Conservation (phyloP, 2,888 invertebrate species). For the Nowickia ferox region DNA sequence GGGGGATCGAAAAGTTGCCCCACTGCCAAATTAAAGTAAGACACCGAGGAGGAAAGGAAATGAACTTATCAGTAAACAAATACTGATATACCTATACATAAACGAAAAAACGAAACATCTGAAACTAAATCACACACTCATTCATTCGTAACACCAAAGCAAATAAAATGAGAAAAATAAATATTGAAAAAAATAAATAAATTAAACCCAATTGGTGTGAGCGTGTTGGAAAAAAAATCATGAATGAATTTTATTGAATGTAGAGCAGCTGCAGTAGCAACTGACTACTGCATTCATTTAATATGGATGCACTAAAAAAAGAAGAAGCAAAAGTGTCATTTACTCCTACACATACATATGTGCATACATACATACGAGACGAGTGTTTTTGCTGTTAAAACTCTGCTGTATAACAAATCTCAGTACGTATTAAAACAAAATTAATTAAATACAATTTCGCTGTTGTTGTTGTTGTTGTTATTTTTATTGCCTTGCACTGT, state of each 20-base stretch:
- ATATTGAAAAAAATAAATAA: slow-evolving; percentile 32
- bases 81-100: slow-evolving; percentile 40
- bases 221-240: slow-evolving; percentile 49
- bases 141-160: slow-evolving; percentile 33
- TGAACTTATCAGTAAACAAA: slow-evolving; percentile 64
- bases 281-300: slow-evolving; percentile 31
- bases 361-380: background rate
- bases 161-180: slow-evolving; percentile 48
- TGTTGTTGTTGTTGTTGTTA: slow-evolving; percentile 26
- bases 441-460: slow-evolving; percentile 35
- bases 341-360: slow-evolving; percentile 55
- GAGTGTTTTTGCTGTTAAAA: background rate
- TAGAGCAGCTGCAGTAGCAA: slow-evolving; percentile 62
- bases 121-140: slow-evolving; percentile 38
- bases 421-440: background rate
- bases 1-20: slow-evolving; percentile 18
- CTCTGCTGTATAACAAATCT: slow-evolving; percentile 20
- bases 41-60: slow-evolving; percentile 38
- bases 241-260: slow-evolving; percentile 73
- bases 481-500: background rate
- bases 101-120: slow-evolving; percentile 38
- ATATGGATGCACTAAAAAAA: slow-evolving; percentile 4
- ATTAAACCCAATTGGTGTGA: slow-evolving; percentile 18
- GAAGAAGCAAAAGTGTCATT: slow-evolving; percentile 55
- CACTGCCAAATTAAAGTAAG: slow-evolving; percentile 12